phyloP scores from a whole-genome alignment of 2,797 vertebrate genomes.

The Spheniscus humboldti region DNA sequence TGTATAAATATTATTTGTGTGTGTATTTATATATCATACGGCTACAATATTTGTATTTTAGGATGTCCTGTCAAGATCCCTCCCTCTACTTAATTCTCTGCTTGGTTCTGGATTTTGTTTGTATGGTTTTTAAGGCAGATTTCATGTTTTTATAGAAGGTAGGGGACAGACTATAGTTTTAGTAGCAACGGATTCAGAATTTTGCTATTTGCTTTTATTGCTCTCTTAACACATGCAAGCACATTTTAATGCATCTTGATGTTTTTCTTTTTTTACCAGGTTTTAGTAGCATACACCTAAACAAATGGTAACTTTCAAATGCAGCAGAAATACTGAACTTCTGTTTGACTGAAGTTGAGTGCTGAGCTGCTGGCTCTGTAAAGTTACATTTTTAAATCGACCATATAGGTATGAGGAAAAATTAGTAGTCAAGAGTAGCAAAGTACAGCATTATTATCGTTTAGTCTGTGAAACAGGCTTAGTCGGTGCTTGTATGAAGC shows the following conservation, averaged over 20 bases:
- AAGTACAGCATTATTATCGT: neutral
- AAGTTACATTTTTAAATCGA: neutral
- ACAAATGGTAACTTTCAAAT: neutral
- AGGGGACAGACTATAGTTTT: neutral
- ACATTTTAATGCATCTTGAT: neutral
- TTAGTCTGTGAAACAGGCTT: neutral
- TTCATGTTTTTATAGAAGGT: neutral
- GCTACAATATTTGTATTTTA: neutral
- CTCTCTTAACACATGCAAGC: neutral
- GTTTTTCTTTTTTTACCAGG: neutral
- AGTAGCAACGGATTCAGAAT: neutral
- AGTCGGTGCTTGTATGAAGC: neutral
- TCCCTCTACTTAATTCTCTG: neutral
- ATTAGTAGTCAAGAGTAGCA: neutral
- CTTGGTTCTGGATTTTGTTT: neutral
- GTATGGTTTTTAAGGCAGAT: neutral
- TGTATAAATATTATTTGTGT: neutral
- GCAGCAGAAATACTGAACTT: neutral
- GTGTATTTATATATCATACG: neutral
- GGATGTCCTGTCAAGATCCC: neutral
- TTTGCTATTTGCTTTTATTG: neutral
- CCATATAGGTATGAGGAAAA: neutral
- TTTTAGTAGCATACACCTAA: neutral
- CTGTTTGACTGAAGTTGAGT: neutral
- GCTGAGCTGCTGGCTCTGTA: neutral